These are phyloP conservation scores for Onychomys arenicola DNA, from an alignment of 2,797 vertebrate genomes.

Conservation along the genomic window DNA sequence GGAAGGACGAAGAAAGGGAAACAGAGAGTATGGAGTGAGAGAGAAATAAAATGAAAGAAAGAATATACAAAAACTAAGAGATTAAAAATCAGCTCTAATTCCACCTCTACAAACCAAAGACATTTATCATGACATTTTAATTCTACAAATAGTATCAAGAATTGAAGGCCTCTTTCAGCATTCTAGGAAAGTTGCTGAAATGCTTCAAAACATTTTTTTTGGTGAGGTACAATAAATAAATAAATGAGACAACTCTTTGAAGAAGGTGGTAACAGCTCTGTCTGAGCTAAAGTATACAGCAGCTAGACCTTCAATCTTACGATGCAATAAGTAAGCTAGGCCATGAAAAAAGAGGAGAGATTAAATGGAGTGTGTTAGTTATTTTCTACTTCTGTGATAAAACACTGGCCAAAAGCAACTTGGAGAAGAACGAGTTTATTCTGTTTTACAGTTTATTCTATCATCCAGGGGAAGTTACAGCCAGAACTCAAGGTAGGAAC, in stretches of 20 bases:
- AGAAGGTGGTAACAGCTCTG: not conserved
- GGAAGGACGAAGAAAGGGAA: too few species aligned
- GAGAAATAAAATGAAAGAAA: not conserved
- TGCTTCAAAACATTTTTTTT: not conserved
- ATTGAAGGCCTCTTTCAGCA: conserved; percentile 20
- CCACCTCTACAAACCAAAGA: conserved; percentile 51
- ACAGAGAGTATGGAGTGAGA: not conserved
- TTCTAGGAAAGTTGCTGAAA: conserved; percentile 38
- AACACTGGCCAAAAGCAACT: not conserved
- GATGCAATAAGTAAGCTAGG: not conserved
- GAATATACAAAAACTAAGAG: not conserved
- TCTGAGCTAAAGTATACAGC: not conserved
- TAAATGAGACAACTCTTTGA: not conserved
- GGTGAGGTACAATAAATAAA: not conserved
- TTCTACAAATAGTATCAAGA: not conserved
- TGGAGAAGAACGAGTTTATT: not conserved
- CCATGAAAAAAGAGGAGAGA: not conserved
- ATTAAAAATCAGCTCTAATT: conserved; percentile 15
- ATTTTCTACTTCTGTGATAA: not conserved
- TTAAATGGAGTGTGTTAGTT: not conserved
- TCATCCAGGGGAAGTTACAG: not conserved
- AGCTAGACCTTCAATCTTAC: not conserved
- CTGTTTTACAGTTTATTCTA: not conserved
- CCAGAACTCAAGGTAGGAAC: not conserved
- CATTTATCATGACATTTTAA: conserved; percentile 41